Evolutionary conservation across 2,888 invertebrate species (phyloP).

Genomic region (Acleris literana): DNA sequence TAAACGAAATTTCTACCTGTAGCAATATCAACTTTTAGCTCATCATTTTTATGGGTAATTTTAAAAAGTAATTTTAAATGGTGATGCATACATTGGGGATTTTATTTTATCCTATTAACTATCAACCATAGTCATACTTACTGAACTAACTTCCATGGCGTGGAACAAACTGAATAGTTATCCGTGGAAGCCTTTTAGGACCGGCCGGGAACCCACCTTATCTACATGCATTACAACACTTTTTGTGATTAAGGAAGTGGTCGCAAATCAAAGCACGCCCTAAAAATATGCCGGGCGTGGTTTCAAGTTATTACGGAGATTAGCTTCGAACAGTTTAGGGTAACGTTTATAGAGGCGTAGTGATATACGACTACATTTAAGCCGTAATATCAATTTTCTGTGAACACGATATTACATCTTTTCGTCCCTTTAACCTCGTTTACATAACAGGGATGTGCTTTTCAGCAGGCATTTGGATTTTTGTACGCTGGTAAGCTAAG

Average conservation of each 20-base stretch:
- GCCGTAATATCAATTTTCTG: conserved; percentile 20
- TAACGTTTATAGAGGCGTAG: conserved; percentile 24
- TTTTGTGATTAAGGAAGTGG: conserved; percentile 65
- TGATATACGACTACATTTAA: conserved; percentile 25
- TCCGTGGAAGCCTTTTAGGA: conserved; percentile 24
- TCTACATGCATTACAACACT: conserved; percentile 52
- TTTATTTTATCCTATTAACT: not conserved
- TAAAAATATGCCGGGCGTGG: conserved; percentile 56
- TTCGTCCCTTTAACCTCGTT: conserved; percentile 6
- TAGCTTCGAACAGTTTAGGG: conserved; percentile 31
- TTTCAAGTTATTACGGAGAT: conserved; percentile 44
- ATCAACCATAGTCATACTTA: not conserved
- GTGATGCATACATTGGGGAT: too few relatives aligned
- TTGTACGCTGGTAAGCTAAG: not conserved
- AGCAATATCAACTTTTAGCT: too few relatives aligned
- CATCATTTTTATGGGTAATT: too few relatives aligned
- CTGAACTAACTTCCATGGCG: not conserved
- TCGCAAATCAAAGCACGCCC: conserved; percentile 64
- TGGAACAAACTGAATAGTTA: conserved; percentile 9
- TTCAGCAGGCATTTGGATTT: not conserved
- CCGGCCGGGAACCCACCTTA: conserved; percentile 31
- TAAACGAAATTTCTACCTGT: too few relatives aligned
- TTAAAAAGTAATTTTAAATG: too few relatives aligned
- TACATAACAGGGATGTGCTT: conserved; percentile 5
- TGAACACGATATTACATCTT: conserved; percentile 11